These are phyloP conservation scores for Mechanitis mazaeus DNA, from an alignment of 2,888 invertebrate genomes.

Conservation along the genomic window DNA sequence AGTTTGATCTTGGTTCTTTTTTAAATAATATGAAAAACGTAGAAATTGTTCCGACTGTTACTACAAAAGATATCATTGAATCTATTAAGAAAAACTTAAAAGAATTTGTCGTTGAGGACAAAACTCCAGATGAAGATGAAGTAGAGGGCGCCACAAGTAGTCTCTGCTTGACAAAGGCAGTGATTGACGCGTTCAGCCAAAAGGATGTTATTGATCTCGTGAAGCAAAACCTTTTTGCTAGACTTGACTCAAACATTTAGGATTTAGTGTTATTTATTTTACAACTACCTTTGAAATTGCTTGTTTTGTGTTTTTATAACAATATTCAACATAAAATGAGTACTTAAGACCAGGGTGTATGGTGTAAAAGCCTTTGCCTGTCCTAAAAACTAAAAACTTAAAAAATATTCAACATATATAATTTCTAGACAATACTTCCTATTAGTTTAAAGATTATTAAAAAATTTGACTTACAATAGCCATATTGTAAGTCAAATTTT, in stretches of 20 bases:
- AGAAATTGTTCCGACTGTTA: conserved; percentile 43
- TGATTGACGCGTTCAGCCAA: conserved; percentile 82
- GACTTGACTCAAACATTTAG: conserved; percentile 37
- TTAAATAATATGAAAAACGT: conserved; percentile 50
- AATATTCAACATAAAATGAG: no score
- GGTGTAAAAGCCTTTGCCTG: no score
- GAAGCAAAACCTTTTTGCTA: conserved; percentile 67
- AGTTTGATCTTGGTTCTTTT: conserved; percentile 49
- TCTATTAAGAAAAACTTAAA: conserved; percentile 55
- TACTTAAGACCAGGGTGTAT: no score
- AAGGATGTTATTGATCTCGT: conserved; percentile 76
- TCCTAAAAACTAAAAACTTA: no score
- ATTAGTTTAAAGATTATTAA: no score
- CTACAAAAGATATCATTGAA: conserved; percentile 47
- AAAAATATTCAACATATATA: no score
- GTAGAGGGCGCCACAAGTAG: conserved; percentile 53
- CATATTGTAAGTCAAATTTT: no score
- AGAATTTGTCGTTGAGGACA: conserved; percentile 42
- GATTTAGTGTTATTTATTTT: neutral
- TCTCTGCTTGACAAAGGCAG: conserved; percentile 59
- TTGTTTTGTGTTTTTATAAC: no score
- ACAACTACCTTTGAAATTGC: no score
- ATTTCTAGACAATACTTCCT: no score
- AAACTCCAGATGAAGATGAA: conserved; percentile 48
- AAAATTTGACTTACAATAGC: no score